Percentiles rank a stretch among this genome's conserved stretches.
Evolutionary conservation across 2,113 vertebrate genomes (phyloP).

Genomic region (Bungarus multicinctus): DNA sequence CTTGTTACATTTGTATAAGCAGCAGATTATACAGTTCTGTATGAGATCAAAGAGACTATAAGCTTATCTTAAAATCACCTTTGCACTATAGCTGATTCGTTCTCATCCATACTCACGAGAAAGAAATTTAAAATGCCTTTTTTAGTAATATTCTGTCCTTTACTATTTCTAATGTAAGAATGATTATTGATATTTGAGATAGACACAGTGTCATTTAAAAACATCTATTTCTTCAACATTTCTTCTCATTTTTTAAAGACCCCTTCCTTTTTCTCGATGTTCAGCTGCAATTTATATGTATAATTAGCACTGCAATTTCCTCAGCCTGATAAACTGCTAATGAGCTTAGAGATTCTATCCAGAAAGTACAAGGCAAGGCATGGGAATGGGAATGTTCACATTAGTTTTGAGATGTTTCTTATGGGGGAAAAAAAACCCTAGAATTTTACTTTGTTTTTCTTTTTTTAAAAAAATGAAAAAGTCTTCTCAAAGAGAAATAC

Average conservation of each 20-base stretch:
- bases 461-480: not conserved
- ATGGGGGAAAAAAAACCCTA: not conserved
- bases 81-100: not conserved
- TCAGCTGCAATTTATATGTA: not conserved
- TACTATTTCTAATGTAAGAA: not conserved
- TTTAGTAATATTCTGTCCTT: not conserved
- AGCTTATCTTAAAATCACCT: not conserved
- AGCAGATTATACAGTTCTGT: not conserved
- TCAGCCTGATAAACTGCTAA: not conserved
- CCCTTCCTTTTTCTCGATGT: not conserved
- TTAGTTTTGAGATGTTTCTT: not conserved
- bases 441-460: not conserved
- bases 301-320: constrained; percentile 1
- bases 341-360: not conserved
- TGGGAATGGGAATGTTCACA: not conserved
- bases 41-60: not conserved
- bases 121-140: not conserved
- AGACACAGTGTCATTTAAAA: not conserved
- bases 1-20: not conserved
- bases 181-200: not conserved
- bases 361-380: not conserved
- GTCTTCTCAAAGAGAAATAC: not conserved
- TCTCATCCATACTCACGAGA: not conserved
- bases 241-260: not conserved
- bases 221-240: not conserved